These are phyloP conservation scores for Athrips mouffetella DNA, from an alignment of 2,888 invertebrate genomes.

Conservation along the genomic window DNA sequence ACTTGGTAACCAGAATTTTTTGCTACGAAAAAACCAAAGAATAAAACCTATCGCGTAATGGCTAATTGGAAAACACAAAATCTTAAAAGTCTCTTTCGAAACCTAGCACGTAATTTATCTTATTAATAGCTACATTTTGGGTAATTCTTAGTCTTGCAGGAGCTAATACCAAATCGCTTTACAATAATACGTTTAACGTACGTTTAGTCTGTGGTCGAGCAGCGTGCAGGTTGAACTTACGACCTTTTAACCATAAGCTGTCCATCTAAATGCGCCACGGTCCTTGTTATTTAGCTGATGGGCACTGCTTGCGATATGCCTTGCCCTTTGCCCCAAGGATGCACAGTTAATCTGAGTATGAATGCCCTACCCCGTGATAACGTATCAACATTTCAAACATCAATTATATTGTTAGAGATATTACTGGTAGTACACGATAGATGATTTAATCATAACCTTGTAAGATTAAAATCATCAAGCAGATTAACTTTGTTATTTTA, in stretches of 20 bases:
- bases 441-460: no score
- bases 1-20: no score
- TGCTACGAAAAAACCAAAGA: no score
- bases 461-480: background rate
- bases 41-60: no score
- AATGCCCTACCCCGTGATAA: conserved; percentile 13
- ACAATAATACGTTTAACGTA: conserved; percentile 22
- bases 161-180: conserved; percentile 24
- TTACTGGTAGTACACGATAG: conserved; percentile 1
- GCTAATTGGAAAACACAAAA: no score
- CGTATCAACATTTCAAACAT: background rate
- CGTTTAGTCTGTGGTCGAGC: conserved; percentile 26
- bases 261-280: conserved; percentile 40
- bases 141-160: conserved; percentile 13
- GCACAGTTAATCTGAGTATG: conserved; percentile 19
- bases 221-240: conserved; percentile 29
- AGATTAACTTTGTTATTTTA: no score
- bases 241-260: conserved; percentile 34
- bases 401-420: background rate
- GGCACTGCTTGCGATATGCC: conserved; percentile 28
- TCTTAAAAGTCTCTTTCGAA: no score
- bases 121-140: no score
- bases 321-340: conserved; percentile 26
- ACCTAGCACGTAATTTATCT: no score
- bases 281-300: conserved; percentile 39